Evolutionary conservation across 2,888 invertebrate species (phyloP).

Genomic region (Dichetophora obliterata): DNA sequence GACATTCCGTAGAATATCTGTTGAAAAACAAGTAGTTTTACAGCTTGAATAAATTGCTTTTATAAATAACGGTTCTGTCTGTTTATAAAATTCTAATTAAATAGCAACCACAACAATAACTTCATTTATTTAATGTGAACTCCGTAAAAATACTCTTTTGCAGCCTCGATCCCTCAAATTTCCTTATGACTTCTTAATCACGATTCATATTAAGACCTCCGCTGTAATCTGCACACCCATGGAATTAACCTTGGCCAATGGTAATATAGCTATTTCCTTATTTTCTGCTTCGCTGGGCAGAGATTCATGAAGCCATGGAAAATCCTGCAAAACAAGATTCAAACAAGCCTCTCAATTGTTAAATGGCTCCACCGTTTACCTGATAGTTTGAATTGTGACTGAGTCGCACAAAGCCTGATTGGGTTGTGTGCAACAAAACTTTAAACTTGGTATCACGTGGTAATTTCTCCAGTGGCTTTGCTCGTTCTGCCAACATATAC

Average conservation of each 20-base stretch:
- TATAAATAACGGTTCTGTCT: background rate
- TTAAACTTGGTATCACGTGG: constrained; percentile 59
- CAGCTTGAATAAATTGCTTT: background rate
- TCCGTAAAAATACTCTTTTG: no score
- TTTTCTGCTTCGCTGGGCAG: constrained; percentile 28
- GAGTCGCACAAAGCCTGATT: constrained; percentile 59
- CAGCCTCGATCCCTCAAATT: no score
- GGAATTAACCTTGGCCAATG: constrained; percentile 55
- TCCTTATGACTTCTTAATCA: no score
- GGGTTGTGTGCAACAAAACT: constrained; percentile 63
- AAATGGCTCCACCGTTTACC: constrained; percentile 44
- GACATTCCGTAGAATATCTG: background rate
- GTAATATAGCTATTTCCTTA: constrained; percentile 55
- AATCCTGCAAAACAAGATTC: constrained; percentile 53
- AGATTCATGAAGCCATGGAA: constrained; percentile 63
- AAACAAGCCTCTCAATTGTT: background rate
- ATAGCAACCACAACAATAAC: no score
- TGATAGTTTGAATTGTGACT: constrained; percentile 61
- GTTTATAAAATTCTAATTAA: constrained; percentile 3
- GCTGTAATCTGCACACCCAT: constrained; percentile 60
- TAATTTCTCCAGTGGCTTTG: constrained; percentile 59
- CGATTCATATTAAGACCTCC: constrained; percentile 48
- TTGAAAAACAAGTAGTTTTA: background rate
- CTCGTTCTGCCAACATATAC: constrained; percentile 59
- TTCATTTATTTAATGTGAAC: no score